phyloP scores from a whole-genome alignment of 2,888 invertebrate species.

The Polymixis flavicincta region DNA sequence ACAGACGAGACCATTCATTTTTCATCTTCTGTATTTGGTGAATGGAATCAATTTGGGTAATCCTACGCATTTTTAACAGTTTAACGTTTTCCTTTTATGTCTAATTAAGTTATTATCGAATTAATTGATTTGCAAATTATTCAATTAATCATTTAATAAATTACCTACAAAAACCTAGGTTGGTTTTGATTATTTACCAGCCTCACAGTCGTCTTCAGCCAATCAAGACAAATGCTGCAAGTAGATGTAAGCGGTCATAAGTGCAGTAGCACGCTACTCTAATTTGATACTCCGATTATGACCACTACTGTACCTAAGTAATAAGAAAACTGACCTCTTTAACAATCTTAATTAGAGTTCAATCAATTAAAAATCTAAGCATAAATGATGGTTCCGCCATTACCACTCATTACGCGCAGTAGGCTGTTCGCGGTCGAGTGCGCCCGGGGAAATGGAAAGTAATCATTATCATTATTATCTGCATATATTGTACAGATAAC shows the following conservation, averaged over 20 bases:
- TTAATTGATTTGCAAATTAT: constrained; percentile 1
- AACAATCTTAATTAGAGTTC: constrained; percentile 1
- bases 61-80: constrained; percentile 7
- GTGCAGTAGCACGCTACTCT: too few species aligned
- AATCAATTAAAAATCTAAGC: constrained; percentile 31
- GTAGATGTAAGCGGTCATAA: too few species aligned
- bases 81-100: constrained; percentile 19
- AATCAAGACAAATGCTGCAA: too few species aligned
- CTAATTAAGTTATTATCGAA: constrained; percentile 36
- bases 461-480: constrained; percentile 62
- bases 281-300: too few species aligned
- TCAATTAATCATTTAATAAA: neutral
- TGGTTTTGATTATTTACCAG: neutral
- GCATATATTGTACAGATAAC: constrained; percentile 30
- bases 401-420: constrained; percentile 32
- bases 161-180: neutral
- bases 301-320: neutral
- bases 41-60: constrained; percentile 8
- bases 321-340: neutral
- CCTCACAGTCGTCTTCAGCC: too few species aligned
- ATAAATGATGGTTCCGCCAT: constrained; percentile 12
- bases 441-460: constrained; percentile 71
- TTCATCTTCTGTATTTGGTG: neutral
- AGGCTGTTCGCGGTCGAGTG: constrained; percentile 47
- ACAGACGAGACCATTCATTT: neutral